phyloP scores from a whole-genome alignment of 2,797 vertebrate genomes.

The Pangasius djambal region DNA sequence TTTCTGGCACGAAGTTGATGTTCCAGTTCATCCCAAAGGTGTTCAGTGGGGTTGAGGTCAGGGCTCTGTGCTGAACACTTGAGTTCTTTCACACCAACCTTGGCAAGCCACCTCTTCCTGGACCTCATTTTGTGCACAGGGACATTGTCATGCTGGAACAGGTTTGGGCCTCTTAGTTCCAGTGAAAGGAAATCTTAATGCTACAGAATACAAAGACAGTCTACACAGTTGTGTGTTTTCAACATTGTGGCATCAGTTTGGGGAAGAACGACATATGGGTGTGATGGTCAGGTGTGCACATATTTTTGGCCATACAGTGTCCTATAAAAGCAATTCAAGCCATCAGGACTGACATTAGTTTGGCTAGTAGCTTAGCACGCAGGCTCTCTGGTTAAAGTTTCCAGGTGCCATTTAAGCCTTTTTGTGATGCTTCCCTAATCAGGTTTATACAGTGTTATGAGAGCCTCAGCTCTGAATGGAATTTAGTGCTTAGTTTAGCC shows the following conservation, averaged over 20 bases:
- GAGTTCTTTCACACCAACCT: too few species aligned
- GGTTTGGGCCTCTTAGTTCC: too few species aligned
- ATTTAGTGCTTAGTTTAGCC: background rate
- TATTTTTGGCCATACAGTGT: background rate
- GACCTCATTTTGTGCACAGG: too few species aligned
- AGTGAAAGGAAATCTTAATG: background rate
- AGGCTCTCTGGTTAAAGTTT: background rate
- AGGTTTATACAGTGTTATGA: background rate
- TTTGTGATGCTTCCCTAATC: background rate
- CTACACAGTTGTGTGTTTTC: background rate
- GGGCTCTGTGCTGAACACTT: background rate
- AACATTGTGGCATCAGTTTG: background rate
- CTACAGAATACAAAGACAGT: background rate
- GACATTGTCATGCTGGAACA: background rate
- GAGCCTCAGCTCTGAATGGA: background rate
- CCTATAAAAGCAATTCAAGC: too few species aligned
- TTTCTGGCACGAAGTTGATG: background rate
- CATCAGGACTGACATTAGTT: too few species aligned
- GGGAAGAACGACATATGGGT: background rate
- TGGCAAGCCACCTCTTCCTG: too few species aligned
- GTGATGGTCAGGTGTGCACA: background rate
- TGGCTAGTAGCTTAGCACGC: background rate
- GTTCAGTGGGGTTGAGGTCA: background rate
- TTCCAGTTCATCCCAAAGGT: background rate
- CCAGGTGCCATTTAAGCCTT: background rate